These are phyloP conservation scores for Tympanoctomys barrerae DNA, from an alignment of 2,797 vertebrate genomes.

Conservation along the genomic window DNA sequence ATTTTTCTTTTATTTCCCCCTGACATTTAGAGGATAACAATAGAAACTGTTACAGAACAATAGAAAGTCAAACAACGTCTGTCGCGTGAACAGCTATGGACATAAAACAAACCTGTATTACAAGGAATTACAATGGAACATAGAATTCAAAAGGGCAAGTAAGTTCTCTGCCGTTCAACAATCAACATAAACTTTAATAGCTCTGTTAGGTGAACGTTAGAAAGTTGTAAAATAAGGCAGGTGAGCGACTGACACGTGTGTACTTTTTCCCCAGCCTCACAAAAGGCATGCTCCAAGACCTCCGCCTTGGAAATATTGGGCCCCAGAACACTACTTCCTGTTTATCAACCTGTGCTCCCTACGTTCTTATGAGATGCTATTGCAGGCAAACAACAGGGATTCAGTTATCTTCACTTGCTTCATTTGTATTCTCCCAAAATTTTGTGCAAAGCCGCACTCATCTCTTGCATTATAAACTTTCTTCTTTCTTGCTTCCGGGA, in stretches of 20 bases:
- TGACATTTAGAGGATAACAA: constrained; percentile 59
- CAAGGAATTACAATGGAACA: constrained; percentile 4
- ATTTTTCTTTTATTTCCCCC: not conserved
- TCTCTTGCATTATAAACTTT: not conserved
- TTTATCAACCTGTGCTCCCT: not conserved
- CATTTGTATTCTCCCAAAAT: not conserved
- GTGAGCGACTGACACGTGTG: not conserved
- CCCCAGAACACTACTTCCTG: not conserved
- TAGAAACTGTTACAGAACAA: constrained; percentile 53
- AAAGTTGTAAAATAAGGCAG: not conserved
- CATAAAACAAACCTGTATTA: constrained; percentile 66
- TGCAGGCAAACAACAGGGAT: not conserved
- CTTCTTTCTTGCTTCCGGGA: not conserved
- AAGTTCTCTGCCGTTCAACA: not conserved
- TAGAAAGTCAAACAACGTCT: constrained; percentile 59
- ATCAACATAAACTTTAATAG: not conserved
- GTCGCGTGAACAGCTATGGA: not conserved
- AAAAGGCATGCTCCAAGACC: not conserved
- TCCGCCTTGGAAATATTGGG: not conserved
- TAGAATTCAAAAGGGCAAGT: constrained; percentile 60
- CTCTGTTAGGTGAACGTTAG: not conserved
- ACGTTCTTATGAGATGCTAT: not conserved
- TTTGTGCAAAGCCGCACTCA: not conserved
- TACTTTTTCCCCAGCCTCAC: not conserved
- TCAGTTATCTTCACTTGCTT: not conserved